Conservation (phyloP, 2,113 vertebrate genomes). For the Sturnira hondurensis region DNA sequence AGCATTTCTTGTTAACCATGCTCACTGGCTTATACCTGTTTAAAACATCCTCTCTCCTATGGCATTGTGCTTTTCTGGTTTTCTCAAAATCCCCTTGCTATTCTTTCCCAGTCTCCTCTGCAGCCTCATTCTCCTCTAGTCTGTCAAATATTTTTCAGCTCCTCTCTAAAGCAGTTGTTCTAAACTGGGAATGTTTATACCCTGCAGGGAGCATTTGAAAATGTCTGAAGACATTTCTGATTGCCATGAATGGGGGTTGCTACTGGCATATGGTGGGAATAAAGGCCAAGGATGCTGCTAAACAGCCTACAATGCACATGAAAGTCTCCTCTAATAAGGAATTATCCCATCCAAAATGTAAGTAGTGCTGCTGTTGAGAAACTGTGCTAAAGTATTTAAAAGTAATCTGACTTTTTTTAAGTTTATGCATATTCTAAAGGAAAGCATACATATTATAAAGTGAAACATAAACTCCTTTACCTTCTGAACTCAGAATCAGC, state of each 20-base stretch:
- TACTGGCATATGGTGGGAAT: background rate
- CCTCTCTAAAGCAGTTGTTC: background rate
- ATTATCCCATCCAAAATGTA: background rate
- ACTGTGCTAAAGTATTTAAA: background rate
- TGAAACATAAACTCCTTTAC: slow-evolving; percentile 70
- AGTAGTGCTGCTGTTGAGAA: background rate
- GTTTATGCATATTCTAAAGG: background rate
- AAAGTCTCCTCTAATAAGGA: background rate
- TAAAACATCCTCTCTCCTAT: background rate
- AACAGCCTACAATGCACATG: background rate
- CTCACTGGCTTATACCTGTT: background rate
- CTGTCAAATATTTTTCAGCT: background rate
- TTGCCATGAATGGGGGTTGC: background rate
- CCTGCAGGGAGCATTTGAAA: background rate
- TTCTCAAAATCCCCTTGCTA: background rate
- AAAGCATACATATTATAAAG: background rate
- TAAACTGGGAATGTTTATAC: background rate
- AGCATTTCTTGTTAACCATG: background rate
- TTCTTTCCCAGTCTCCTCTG: background rate
- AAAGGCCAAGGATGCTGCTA: background rate
- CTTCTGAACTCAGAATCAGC: slow-evolving; percentile 95
- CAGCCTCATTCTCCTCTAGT: background rate
- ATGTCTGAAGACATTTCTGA: background rate
- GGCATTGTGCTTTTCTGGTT: background rate
- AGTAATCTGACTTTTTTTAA: background rate